These are phyloP conservation scores for Eupristina koningsbergeri DNA, from an alignment of 1,140 invertebrate species.

Conservation along the genomic window DNA sequence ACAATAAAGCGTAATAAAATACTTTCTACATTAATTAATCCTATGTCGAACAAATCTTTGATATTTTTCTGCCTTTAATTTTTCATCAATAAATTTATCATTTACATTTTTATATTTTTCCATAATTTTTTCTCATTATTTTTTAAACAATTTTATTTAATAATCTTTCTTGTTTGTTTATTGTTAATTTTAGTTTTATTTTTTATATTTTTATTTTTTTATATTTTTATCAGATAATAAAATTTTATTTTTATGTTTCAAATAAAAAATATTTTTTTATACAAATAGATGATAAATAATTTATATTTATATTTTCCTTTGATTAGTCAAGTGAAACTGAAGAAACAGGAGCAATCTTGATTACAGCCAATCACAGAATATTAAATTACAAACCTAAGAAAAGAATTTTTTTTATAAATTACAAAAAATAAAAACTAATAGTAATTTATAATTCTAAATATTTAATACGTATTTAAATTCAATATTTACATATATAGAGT, in stretches of 20 bases:
- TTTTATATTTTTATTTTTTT: constrained; percentile 73
- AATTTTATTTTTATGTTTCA: constrained; percentile 66
- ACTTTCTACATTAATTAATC: constrained; percentile 79
- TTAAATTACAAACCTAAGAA: constrained; percentile 2
- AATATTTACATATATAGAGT: too few relatives aligned
- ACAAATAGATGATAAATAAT: constrained; percentile 58
- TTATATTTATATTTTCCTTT: constrained; percentile 61
- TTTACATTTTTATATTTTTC: constrained; percentile 75
- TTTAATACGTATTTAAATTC: too few relatives aligned
- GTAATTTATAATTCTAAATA: too few relatives aligned
- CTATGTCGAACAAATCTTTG: constrained; percentile 76
- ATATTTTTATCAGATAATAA: constrained; percentile 70
- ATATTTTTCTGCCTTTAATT: constrained; percentile 75
- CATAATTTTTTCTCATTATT: constrained; percentile 78
- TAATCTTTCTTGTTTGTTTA: constrained; percentile 75
- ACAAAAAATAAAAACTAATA: background rate
- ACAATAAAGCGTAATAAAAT: constrained; percentile 39
- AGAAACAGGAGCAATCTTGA: constrained; percentile 76
- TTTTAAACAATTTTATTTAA: constrained; percentile 73
- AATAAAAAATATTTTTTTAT: constrained; percentile 64
- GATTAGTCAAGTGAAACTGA: constrained; percentile 68
- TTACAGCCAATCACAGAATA: constrained; percentile 67
- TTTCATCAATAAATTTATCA: constrained; percentile 76
- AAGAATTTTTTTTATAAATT: constrained; percentile 22
- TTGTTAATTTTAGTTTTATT: constrained; percentile 75